Base-by-base conservation (phyloP, 2,888 invertebrate genomes). In the Iselma pallidipennis region DNA sequence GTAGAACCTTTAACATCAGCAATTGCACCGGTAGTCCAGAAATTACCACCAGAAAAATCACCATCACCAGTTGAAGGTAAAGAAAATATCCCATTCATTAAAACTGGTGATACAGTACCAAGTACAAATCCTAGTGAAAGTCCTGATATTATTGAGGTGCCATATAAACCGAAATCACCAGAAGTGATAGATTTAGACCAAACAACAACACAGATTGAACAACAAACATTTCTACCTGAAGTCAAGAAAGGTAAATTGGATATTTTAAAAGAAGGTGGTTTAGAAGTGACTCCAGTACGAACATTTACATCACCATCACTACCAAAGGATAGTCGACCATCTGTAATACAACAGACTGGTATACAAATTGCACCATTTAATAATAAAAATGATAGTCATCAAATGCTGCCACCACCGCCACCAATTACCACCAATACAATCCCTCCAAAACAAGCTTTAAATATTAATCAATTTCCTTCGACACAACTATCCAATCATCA, bases 281-380 rank as follows among this genome's bases (percentile, higher is more conserved):
- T 91, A 3, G 91, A 91, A 75, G 91, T 91, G 1, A 91, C 91
- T 0, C 87, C 91, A 0, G 85, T 91, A 0, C 82, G 84, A 16
- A 59, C 66, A 19, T 59, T 60, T 10, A 51, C 67, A 4, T 42
- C 61, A n/a, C 60, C 62, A 63, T 74, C 23, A 78, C 82, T 26
- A 65, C 78, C 66, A 26, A 78, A 75, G 71, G 78, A 78, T 53
- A 67, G 67, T 49, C 65, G 79, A 53, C 77, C 80, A 5, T 74
- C 79, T n/a, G 79, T 81, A 9, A 80, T 81, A 45, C 80, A 78
- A 64, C 67, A 71, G 10, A 67, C 73, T 2, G 65, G 66, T 4
- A 50, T 68, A 42, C 65, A 67, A 26, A 64, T 61, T 25, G 66
- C 66, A 49, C 59, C 68, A 9, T 68, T 64, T 37, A 49, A 31